These are phyloP conservation scores for Tinea semifulvella DNA, from an alignment of 2,888 invertebrate genomes.

Conservation along the genomic window DNA sequence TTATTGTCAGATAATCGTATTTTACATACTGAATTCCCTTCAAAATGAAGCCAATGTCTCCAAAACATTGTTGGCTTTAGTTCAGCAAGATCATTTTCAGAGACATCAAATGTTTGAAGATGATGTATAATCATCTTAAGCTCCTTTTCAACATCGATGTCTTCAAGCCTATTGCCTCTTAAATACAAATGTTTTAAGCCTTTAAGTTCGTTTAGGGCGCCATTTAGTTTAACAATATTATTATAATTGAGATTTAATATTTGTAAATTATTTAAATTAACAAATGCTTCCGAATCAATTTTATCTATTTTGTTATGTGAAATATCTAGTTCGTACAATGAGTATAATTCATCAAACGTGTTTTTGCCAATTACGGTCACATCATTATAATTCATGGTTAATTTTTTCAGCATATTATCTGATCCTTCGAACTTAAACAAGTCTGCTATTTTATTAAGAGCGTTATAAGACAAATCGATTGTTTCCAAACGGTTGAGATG, in stretches of 20 bases:
- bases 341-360: slow-evolving; percentile 36
- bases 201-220: slow-evolving; percentile 42
- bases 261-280: slow-evolving; percentile 37
- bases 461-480: slow-evolving; percentile 40
- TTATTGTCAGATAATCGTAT: slow-evolving; percentile 44
- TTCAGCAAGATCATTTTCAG: slow-evolving; percentile 37
- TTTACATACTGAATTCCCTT: slow-evolving; percentile 35
- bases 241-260: slow-evolving; percentile 41
- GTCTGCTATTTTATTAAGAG: slow-evolving; percentile 30
- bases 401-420: slow-evolving; percentile 33
- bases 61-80: slow-evolving; percentile 38
- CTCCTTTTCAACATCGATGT: slow-evolving; percentile 31
- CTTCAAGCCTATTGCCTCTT: slow-evolving; percentile 37
- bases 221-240: slow-evolving; percentile 42
- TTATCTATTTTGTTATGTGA: slow-evolving; percentile 39
- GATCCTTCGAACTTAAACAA: slow-evolving; percentile 37
- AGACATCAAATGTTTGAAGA: slow-evolving; percentile 50
- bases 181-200: slow-evolving; percentile 43
- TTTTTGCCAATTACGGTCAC: slow-evolving; percentile 32
- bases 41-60: slow-evolving; percentile 47
- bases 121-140: slow-evolving; percentile 44
- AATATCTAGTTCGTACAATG: slow-evolving; percentile 41
- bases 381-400: slow-evolving; percentile 36
- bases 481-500: slow-evolving; percentile 32
- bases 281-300: slow-evolving; percentile 40